Base-by-base conservation (phyloP, 1,140 invertebrate species). In the Drosophila lacteicornis region DNA sequence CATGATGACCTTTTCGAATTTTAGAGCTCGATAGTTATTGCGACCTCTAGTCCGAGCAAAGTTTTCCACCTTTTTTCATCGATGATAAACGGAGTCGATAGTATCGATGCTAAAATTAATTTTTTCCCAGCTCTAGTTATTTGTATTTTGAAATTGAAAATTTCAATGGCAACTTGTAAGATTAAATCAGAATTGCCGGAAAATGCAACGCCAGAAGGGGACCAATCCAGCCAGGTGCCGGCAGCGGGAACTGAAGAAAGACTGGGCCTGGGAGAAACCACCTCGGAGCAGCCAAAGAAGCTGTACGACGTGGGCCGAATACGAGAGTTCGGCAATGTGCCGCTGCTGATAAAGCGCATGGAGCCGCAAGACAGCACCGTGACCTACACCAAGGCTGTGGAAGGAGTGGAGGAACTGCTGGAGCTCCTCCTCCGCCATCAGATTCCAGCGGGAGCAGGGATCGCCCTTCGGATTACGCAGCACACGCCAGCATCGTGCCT, bases 401-500 rank as follows among this genome's bases (percentile, higher is more conserved):
- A 42, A 5, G 59, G 51, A 6, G 58, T 82, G 4, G 60, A 74
- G 13, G 38, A 12, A 5, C 19, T 90, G 4, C 46, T 90, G n/a
- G 46, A 82, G 17, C 13, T 55, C 1, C 15, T 91, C 1, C 49
- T 25, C 4, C 55, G 30, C 3, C 62, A 85, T 12, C 4, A 65
- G 1, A 55, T 90, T n/a, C 82, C 86, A 11, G 27, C 3, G 0
- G 71, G 65, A 30, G 60, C 55, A 5, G 85, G 85, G 2, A 90
- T 90, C 36, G 85, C 79, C 0, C 67, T 90, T 5, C 86, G 86
- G 8, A 76, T 90, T 40, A 59, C 60, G 0, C 69, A 79, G 19
- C 85, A 90, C 40, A 90, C 86, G 15, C 82, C 79, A 13, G 80
- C 85, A 17, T 76, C 86, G 11, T 85, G 85, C 42, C 59, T 91